Percentiles rank a stretch among this genome's conserved stretches.
These are phyloP conservation scores for Polymixis lichenea DNA, from an alignment of 2,888 invertebrate genomes.

Conservation along the genomic window DNA sequence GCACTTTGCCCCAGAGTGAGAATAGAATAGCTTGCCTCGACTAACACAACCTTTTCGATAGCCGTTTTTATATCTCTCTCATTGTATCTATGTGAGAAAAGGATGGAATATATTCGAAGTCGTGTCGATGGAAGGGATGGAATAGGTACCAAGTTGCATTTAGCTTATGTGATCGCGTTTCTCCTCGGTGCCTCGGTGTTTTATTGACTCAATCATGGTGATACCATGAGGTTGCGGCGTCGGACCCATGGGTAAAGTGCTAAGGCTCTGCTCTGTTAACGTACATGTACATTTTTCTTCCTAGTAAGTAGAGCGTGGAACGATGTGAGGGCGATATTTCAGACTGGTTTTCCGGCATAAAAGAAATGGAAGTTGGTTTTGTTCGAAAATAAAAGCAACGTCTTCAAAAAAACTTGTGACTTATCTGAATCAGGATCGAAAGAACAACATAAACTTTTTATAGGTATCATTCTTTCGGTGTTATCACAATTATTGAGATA, in stretches of 20 bases:
- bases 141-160: constrained; percentile 57
- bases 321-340: constrained; percentile 48
- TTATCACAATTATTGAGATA: constrained; percentile 57
- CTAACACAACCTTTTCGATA: constrained; percentile 58
- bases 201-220: constrained; percentile 80
- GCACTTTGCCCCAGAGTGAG: constrained; percentile 63
- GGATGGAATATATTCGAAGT: constrained; percentile 38
- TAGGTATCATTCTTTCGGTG: constrained; percentile 26
- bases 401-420: constrained; percentile 37
- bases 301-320: constrained; percentile 59
- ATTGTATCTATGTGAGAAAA: constrained; percentile 24
- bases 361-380: constrained; percentile 43
- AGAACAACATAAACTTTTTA: constrained; percentile 37
- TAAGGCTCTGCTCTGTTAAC: constrained; percentile 54
- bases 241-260: constrained; percentile 68
- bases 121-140: constrained; percentile 33
- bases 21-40: constrained; percentile 44
- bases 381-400: constrained; percentile 37
- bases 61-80: constrained; percentile 51
- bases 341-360: constrained; percentile 49
- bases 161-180: constrained; percentile 65
- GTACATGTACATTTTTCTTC: constrained; percentile 60
- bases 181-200: constrained; percentile 70
- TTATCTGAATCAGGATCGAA: constrained; percentile 45
- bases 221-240: constrained; percentile 68